Evolutionary conservation across 2,113 vertebrate genomes (phyloP).

Genomic region (Mungos mungo): DNA sequence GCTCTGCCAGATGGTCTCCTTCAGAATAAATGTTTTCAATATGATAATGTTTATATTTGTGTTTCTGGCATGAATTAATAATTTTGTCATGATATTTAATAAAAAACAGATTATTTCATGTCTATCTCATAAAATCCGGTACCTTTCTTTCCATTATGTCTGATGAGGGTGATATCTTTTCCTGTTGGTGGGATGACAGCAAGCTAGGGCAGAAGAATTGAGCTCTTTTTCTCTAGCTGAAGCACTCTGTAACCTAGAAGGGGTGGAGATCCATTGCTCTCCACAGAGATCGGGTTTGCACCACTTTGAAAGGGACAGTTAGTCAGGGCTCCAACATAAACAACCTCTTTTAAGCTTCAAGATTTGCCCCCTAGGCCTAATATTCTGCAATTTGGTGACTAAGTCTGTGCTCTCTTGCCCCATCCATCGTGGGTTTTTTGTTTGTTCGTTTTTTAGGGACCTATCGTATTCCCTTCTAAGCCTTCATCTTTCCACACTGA

Average conservation of each 20-base stretch:
- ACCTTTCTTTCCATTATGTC: not conserved
- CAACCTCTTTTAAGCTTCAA: not conserved
- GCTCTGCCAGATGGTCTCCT: constrained; percentile 61
- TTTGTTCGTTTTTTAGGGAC: not conserved
- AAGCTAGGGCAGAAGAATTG: accelerated
- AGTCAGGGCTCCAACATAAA: not conserved
- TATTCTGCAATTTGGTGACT: not conserved
- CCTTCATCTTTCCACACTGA: not conserved
- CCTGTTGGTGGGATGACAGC: not conserved
- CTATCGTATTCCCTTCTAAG: not conserved
- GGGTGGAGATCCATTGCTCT: not conserved
- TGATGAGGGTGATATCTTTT: not conserved
- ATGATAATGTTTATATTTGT: constrained; percentile 64
- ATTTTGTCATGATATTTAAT: constrained; percentile 59
- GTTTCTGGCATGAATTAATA: constrained; percentile 64
- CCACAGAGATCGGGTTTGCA: not conserved
- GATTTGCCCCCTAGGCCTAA: not conserved
- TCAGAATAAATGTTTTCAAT: constrained; percentile 52
- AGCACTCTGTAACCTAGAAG: not conserved
- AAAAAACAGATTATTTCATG: constrained; percentile 49
- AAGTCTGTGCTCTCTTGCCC: not conserved
- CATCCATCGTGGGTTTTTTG: not conserved
- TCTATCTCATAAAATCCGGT: not conserved
- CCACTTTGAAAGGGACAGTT: not conserved
- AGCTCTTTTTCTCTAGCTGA: not conserved